Conservation (phyloP, 2,797 vertebrate genomes). For the Pagetopsis macropterus region DNA sequence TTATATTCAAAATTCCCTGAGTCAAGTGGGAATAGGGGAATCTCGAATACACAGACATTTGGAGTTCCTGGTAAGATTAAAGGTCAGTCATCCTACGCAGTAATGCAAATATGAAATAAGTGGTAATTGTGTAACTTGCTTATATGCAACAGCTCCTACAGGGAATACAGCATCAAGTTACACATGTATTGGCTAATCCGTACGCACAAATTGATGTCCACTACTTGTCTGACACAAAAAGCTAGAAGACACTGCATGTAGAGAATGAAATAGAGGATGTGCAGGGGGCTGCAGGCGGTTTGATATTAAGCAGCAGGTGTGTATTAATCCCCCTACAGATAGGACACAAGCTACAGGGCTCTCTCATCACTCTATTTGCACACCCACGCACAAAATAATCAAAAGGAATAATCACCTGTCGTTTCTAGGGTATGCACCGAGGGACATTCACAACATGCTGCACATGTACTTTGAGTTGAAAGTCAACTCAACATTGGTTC, state of each 20-base stretch:
- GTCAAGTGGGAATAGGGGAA: not conserved
- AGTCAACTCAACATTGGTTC: slow-evolving; percentile 28
- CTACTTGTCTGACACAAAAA: not conserved
- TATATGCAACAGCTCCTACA: not conserved
- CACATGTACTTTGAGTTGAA: slow-evolving; percentile 10
- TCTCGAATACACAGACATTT: not conserved
- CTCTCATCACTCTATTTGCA: slow-evolving; percentile 12
- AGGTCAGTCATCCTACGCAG: not conserved
- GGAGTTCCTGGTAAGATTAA: not conserved
- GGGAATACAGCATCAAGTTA: not conserved
- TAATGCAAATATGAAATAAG: not conserved
- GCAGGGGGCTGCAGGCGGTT: slow-evolving; percentile 30
- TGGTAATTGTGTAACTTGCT: not conserved
- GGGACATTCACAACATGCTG: slow-evolving; percentile 16
- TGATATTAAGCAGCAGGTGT: slow-evolving; percentile 54
- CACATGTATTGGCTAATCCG: not conserved
- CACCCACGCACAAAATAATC: slow-evolving; percentile 13
- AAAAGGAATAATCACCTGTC: slow-evolving; percentile 18
- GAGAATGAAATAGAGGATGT: not conserved
- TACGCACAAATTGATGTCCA: not conserved
- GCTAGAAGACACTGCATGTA: not conserved
- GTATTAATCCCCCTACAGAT: slow-evolving; percentile 37
- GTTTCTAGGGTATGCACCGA: not conserved
- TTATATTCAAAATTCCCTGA: not conserved
- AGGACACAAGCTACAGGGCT: slow-evolving; percentile 25